Percentiles rank a stretch among this genome's conserved stretches.
Conservation (phyloP, 2,888 invertebrate genomes). For the Carterocephalus palaemon region DNA sequence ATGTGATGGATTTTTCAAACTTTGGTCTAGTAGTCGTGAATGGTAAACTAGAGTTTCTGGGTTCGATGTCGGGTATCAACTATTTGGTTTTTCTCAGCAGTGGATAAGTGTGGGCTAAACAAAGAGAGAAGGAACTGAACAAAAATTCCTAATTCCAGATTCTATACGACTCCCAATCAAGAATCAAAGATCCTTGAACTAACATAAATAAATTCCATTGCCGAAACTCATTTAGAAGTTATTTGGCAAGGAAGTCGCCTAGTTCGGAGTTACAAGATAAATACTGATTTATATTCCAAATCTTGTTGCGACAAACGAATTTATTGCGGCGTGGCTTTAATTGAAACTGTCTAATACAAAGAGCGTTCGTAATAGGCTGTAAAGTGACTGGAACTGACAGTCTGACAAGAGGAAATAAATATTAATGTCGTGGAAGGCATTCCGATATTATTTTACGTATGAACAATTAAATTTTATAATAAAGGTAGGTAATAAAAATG, state of each 20-base stretch:
- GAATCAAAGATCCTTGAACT: background rate
- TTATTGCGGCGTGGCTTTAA: conserved; percentile 39
- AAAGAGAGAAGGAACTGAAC: too few relatives aligned
- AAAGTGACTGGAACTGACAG: conserved; percentile 5
- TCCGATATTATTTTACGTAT: too few relatives aligned
- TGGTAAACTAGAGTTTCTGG: too few relatives aligned
- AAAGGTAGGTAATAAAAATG: too few relatives aligned
- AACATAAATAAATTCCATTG: conserved; percentile 7
- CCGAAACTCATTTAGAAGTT: conserved; percentile 19
- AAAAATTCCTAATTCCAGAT: background rate
- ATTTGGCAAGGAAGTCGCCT: conserved; percentile 14
- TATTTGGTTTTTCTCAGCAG: background rate
- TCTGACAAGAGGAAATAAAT: too few relatives aligned
- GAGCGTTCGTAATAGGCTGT: conserved; percentile 19
- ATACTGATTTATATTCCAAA: conserved; percentile 32
- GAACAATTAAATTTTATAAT: too few relatives aligned
- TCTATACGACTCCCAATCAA: background rate
- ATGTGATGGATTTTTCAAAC: too few relatives aligned
- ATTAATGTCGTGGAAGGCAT: too few relatives aligned
- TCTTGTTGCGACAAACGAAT: conserved; percentile 38
- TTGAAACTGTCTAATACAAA: conserved; percentile 41
- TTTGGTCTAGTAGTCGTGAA: too few relatives aligned
- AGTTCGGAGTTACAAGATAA: conserved; percentile 33
- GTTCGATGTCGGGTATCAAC: background rate
- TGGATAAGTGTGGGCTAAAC: too few relatives aligned